Evolutionary conservation across 1,140 invertebrate species (phyloP).

Genomic region (Heliconius hewitsoni): DNA sequence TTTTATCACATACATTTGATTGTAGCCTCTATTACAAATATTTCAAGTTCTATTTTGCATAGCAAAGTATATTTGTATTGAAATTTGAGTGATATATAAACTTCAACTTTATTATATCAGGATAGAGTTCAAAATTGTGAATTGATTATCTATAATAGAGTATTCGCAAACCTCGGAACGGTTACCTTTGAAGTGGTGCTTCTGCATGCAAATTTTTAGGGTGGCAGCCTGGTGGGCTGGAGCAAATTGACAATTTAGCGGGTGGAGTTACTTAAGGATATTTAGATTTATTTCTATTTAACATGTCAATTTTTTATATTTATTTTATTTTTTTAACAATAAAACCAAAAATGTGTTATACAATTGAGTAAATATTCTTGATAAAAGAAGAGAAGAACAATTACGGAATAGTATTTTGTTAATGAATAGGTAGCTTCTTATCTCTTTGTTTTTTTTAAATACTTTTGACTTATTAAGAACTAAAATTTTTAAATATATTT

Average conservation of each 20-base stretch:
- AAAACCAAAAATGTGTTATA: too few relatives aligned
- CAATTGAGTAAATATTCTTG: too few relatives aligned
- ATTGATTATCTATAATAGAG: constrained; percentile 17
- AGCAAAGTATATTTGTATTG: not conserved
- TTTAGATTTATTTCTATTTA: not conserved
- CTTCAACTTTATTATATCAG: not conserved
- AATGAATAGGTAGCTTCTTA: too few relatives aligned
- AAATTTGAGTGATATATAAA: not conserved
- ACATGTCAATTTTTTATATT: not conserved
- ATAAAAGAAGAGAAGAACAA: too few relatives aligned
- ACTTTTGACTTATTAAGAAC: too few relatives aligned
- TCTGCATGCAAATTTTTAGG: constrained; percentile 77
- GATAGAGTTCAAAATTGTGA: constrained; percentile 25
- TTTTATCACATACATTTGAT: constrained; percentile 9
- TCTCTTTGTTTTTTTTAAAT: too few relatives aligned
- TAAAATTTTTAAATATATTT: too few relatives aligned
- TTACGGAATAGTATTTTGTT: too few relatives aligned
- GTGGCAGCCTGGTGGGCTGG: constrained; percentile 39
- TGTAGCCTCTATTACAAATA: constrained; percentile 14
- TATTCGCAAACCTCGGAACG: constrained; percentile 55
- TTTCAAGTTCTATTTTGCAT: constrained; percentile 5
- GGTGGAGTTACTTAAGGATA: constrained; percentile 32
- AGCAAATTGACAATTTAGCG: constrained; percentile 63
- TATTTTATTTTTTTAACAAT: too few relatives aligned
- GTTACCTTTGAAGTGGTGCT: constrained; percentile 78